phyloP scores from a whole-genome alignment of 2,888 invertebrate genomes.

The Zygogramma bicolorata region DNA sequence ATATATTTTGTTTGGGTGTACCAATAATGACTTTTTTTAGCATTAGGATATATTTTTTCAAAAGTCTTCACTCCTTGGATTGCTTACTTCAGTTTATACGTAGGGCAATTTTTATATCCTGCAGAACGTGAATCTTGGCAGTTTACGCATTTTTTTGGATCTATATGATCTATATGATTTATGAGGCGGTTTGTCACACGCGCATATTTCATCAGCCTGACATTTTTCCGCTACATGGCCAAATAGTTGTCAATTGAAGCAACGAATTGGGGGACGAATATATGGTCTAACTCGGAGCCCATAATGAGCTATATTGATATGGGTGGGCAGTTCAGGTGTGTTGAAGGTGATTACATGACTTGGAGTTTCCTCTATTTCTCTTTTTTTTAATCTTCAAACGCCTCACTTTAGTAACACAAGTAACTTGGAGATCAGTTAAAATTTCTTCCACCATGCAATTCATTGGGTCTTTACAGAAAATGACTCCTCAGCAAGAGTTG shows the following conservation, averaged over 20 bases:
- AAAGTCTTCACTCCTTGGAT: no score
- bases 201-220: background rate
- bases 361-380: background rate
- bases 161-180: background rate
- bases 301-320: background rate
- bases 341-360: background rate
- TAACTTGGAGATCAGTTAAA: background rate
- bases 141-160: background rate
- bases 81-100: no score
- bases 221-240: background rate
- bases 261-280: background rate
- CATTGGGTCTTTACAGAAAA: slow-evolving; percentile 10
- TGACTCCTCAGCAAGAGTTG: background rate
- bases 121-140: no score
- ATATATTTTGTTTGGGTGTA: background rate
- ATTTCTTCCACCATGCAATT: slow-evolving; percentile 23
- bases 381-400: background rate
- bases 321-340: background rate
- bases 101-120: no score
- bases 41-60: background rate
- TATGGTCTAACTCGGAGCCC: background rate
- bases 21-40: background rate
- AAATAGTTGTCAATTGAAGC: background rate
- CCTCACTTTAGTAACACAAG: background rate
- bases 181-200: background rate